Evolutionary conservation across 2,113 vertebrate genomes (phyloP).

Genomic region (Heterocephalus glaber): DNA sequence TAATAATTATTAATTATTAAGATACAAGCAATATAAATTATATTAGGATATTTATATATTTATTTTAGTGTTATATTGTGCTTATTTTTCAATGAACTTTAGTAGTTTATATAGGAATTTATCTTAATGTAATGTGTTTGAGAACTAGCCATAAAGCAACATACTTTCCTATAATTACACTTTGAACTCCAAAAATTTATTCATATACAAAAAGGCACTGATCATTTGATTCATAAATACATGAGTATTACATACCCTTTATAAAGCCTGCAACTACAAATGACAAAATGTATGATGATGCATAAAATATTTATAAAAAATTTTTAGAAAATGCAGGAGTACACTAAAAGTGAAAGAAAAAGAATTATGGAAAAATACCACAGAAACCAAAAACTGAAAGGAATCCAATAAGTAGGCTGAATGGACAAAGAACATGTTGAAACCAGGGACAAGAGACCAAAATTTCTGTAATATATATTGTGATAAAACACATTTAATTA

Average conservation of each 20-base stretch:
- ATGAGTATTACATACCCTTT: no score
- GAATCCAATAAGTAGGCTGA: not conserved
- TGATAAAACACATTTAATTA: not conserved
- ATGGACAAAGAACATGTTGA: not conserved
- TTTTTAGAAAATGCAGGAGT: not conserved
- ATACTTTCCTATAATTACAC: not conserved
- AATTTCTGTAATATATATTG: not conserved
- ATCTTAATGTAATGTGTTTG: not conserved
- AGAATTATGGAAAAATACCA: not conserved
- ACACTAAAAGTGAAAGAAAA: not conserved
- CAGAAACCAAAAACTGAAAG: not conserved
- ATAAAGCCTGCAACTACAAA: not conserved
- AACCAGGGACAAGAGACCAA: not conserved
- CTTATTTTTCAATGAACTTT: not conserved
- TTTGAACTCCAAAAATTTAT: not conserved
- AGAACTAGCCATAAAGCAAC: not conserved
- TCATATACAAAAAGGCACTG: not conserved
- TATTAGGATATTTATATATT: not conserved
- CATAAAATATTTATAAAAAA: not conserved
- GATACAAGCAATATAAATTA: not conserved
- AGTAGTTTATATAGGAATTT: not conserved
- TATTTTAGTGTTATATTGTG: not conserved
- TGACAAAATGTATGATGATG: not conserved
- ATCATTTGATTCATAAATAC: not conserved
- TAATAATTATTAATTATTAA: not conserved